A percentile compares a stretch with the other conserved stretches of the same genome.
Conservation (phyloP, 2,797 vertebrate species). For the Cuniculus paca region DNA sequence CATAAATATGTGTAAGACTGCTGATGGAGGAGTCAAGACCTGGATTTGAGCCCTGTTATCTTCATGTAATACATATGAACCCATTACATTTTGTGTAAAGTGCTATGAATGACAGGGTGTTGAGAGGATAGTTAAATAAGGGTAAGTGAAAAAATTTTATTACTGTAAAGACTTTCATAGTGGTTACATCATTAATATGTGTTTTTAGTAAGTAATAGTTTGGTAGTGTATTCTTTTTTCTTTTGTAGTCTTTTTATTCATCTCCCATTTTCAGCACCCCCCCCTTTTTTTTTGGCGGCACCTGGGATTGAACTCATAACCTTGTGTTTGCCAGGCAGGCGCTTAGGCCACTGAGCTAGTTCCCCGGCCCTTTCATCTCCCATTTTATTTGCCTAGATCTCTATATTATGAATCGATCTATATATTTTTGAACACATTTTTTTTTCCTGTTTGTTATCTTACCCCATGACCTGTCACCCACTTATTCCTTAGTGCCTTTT, state of each 20-base stretch:
- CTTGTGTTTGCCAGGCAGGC: too few species aligned
- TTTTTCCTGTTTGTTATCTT: neutral
- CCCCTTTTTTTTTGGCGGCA: too few species aligned
- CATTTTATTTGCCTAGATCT: slow-evolving; percentile 2
- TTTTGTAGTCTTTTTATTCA: neutral
- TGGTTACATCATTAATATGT: neutral
- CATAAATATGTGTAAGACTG: neutral
- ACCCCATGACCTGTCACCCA: neutral
- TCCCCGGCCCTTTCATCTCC: too few species aligned
- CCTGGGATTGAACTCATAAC: too few species aligned
- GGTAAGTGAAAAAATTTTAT: neutral
- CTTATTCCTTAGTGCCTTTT: neutral
- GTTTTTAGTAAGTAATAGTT: neutral
- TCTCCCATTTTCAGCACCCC: too few species aligned
- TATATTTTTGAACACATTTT: neutral
- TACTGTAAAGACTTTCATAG: neutral
- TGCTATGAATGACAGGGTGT: neutral
- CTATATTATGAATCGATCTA: neutral
- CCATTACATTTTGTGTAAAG: neutral
- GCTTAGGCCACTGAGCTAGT: too few species aligned
- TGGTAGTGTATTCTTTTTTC: neutral
- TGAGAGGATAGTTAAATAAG: neutral
- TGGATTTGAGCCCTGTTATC: neutral
- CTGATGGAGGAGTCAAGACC: neutral
- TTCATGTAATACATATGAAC: neutral